Evolutionary conservation across 2,797 vertebrate species (phyloP).

Genomic region (Neosilurus hyrtlii): DNA sequence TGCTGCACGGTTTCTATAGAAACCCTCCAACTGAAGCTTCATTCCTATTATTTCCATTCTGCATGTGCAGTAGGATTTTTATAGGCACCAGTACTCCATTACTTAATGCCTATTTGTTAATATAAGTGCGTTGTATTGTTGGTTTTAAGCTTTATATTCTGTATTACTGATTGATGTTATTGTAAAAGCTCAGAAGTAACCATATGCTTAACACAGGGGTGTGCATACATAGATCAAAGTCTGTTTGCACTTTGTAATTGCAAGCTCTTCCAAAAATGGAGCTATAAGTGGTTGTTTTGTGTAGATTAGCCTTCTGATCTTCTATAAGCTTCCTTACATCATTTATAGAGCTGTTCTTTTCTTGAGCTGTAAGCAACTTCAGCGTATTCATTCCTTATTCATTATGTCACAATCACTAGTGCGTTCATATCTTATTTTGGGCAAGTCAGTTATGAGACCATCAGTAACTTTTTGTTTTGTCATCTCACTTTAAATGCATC

Average conservation of each 20-base stretch:
- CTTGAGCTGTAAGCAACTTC: not conserved
- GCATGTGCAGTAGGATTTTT: not conserved
- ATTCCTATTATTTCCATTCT: not conserved
- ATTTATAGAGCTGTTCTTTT: not conserved
- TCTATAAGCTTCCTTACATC: not conserved
- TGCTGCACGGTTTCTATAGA: slow-evolving; percentile 68
- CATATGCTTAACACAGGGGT: not conserved
- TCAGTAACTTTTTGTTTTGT: not conserved
- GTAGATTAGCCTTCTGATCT: not conserved
- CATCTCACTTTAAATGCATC: not conserved
- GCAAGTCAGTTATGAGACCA: not conserved
- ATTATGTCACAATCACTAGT: not conserved
- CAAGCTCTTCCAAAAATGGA: not conserved
- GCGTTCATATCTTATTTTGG: slow-evolving; percentile 11
- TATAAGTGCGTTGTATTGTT: not conserved
- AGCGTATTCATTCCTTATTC: not conserved
- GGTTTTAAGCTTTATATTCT: not conserved
- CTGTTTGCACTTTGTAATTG: not conserved
- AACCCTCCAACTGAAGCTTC: slow-evolving; percentile 54
- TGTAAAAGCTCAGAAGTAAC: not conserved
- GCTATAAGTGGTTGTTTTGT: not conserved
- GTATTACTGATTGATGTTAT: not conserved
- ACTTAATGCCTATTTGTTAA: not conserved
- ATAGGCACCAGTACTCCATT: not conserved
- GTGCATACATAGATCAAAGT: not conserved